Conservation (phyloP, 2,797 vertebrate species). For the Pachyuromys duprasi region DNA sequence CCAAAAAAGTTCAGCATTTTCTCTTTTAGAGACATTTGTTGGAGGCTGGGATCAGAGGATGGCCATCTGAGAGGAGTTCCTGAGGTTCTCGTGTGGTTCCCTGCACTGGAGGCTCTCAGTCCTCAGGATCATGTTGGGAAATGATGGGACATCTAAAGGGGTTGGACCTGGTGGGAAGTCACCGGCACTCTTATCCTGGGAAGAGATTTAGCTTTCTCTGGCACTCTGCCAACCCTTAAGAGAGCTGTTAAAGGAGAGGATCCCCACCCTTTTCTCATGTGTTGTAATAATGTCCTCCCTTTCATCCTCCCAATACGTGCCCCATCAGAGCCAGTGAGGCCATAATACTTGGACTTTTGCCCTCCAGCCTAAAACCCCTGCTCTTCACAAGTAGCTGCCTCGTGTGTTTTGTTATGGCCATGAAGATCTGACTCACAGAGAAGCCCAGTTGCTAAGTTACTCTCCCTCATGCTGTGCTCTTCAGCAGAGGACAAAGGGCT, state of each 20-base stretch:
- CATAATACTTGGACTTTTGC: not conserved
- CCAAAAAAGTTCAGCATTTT: not conserved
- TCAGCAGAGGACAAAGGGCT: not conserved
- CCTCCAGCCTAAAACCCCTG: too few relatives aligned
- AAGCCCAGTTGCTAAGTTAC: accelerated
- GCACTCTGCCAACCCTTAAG: not conserved
- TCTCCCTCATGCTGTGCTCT: accelerated
- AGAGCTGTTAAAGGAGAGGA: not conserved
- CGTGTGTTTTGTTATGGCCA: not conserved
- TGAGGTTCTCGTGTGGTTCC: not conserved
- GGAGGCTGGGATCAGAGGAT: not conserved
- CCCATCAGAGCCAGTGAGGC: not conserved
- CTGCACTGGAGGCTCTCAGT: not conserved
- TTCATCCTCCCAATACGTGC: not conserved
- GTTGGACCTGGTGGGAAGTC: not conserved
- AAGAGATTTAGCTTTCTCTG: not conserved
- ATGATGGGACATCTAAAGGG: too few relatives aligned
- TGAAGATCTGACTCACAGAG: not conserved
- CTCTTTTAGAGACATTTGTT: not conserved
- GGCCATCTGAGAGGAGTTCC: not conserved
- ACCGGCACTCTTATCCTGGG: not conserved
- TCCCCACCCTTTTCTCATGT: not conserved
- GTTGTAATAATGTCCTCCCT: too few relatives aligned
- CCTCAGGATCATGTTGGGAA: not conserved
- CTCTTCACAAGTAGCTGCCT: not conserved